Percentiles rank a stretch among this genome's conserved stretches.
phyloP scores from a whole-genome alignment of 2,888 invertebrate genomes.

The Marronus borbonicus region DNA sequence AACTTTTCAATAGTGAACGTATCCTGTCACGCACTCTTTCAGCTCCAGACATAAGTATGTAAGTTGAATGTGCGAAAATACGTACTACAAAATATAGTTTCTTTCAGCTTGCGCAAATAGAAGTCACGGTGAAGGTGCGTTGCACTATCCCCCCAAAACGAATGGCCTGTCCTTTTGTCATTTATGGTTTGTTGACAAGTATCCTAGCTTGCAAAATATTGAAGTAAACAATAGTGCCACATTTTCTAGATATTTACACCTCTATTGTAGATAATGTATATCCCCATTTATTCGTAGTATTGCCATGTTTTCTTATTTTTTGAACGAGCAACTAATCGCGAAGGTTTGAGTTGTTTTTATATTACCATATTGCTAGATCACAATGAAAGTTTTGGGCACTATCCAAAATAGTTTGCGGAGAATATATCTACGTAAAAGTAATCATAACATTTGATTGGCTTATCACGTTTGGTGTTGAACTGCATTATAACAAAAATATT shows the following conservation, averaged over 20 bases:
- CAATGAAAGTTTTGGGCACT: too few species aligned
- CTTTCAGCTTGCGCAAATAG: conserved; percentile 47
- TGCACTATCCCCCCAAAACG: conserved; percentile 7
- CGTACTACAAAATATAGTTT: conserved; percentile 42
- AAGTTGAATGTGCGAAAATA: conserved; percentile 16
- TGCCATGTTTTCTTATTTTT: too few species aligned
- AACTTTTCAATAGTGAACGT: conserved; percentile 1
- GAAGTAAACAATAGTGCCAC: neutral
- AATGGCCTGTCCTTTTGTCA: neutral
- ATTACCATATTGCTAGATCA: too few species aligned
- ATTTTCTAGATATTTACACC: neutral
- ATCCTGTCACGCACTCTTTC: conserved; percentile 31
- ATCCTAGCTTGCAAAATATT: conserved; percentile 8
- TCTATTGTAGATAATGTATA: neutral
- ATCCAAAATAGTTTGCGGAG: too few species aligned
- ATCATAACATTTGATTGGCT: too few species aligned
- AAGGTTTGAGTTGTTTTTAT: neutral
- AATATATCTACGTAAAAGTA: too few species aligned
- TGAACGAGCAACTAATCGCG: neutral
- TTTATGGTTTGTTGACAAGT: neutral
- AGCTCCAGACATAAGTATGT: neutral
- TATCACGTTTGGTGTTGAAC: too few species aligned
- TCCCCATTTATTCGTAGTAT: too few species aligned
- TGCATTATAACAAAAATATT: too few species aligned
- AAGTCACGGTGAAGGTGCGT: conserved; percentile 48